A percentile compares a stretch with the other conserved stretches of the same genome.
Conservation (phyloP, 2,797 vertebrate genomes). For the Crenichthys baileyi region DNA sequence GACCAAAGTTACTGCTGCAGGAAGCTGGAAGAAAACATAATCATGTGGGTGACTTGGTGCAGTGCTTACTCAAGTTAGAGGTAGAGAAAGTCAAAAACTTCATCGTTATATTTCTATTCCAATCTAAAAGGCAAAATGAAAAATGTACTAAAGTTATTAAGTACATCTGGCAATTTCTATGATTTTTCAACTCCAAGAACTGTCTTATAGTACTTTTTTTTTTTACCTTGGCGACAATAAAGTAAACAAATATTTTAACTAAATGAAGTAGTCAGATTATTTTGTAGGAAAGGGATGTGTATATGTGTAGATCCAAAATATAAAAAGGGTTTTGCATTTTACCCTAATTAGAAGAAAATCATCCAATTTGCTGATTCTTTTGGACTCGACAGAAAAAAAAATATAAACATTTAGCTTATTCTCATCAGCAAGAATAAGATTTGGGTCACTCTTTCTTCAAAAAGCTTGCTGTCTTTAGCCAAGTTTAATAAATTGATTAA, state of each 20-base stretch:
- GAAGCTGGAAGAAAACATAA: no score
- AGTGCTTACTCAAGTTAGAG: no score
- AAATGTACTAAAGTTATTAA: neutral
- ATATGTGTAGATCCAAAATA: neutral
- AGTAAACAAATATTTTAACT: neutral
- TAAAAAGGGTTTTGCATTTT: neutral
- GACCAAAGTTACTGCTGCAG: constrained; percentile 1
- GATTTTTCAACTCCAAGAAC: neutral
- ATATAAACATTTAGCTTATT: neutral
- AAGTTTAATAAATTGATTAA: neutral
- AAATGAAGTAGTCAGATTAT: no score
- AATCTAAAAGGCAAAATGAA: no score
- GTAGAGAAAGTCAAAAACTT: no score
- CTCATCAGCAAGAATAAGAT: neutral
- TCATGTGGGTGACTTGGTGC: no score
- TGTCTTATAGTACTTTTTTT: neutral
- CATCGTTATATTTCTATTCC: no score
- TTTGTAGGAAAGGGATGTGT: no score
- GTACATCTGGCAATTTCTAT: neutral
- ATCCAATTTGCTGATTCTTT: neutral
- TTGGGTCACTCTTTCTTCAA: neutral
- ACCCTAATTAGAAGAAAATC: neutral
- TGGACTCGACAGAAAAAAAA: neutral
- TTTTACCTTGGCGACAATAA: neutral
- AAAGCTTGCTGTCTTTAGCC: neutral